phyloP scores from a whole-genome alignment of 2,797 vertebrate genomes.

The Channa striata region DNA sequence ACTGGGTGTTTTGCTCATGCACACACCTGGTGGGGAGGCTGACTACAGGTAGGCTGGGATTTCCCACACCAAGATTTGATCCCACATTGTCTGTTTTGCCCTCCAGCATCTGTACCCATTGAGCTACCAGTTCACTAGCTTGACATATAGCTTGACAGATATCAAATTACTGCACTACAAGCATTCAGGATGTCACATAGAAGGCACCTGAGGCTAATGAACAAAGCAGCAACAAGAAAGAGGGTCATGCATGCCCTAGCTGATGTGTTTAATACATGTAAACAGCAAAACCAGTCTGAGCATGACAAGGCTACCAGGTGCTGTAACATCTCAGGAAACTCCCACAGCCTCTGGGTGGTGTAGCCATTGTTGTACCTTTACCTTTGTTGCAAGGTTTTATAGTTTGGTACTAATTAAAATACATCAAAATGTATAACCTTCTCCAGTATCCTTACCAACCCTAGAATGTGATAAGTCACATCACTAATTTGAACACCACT shows the following conservation, averaged over 20 bases:
- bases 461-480: no score
- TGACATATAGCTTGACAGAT: neutral
- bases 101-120: no score
- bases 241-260: neutral
- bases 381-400: neutral
- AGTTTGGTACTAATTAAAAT: neutral
- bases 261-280: neutral
- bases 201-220: conserved; percentile 9
- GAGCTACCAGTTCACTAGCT: no score
- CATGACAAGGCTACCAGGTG: neutral
- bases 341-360: neutral
- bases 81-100: no score
- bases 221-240: conserved; percentile 4
- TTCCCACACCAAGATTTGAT: no score
- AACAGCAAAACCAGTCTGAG: neutral
- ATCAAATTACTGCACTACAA: neutral
- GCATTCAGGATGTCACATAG: conserved; percentile 9
- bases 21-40: no score
- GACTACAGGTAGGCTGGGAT: no score
- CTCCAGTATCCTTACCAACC: no score
- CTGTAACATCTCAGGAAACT: neutral
- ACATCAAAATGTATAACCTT: no score
- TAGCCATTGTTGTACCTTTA: neutral
- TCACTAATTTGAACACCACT: no score
- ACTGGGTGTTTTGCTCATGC: no score